A percentile compares a stretch with the other conserved stretches of the same genome.
Evolutionary conservation across 2,113 vertebrate genomes (phyloP).

Genomic region (Eira barbara): DNA sequence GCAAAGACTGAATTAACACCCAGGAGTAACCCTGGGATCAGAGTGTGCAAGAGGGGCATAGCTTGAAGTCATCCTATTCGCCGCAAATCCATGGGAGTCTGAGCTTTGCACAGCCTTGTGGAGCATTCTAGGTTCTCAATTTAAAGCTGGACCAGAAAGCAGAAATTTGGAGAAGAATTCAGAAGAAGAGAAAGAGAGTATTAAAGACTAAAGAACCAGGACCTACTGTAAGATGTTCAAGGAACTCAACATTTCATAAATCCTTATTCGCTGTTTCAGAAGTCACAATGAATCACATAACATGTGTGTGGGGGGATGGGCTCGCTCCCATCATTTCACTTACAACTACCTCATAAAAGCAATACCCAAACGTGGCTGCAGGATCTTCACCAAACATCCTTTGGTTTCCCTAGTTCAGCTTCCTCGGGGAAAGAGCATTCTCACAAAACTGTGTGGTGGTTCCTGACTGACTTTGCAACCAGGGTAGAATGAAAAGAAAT

Average conservation of each 20-base stretch:
- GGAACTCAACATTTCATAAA: not conserved
- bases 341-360: not conserved
- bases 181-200: conserved; percentile 7
- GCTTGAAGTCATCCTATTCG: not conserved
- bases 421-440: not conserved
- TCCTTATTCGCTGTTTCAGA: not conserved
- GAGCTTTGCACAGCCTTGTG: not conserved
- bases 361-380: not conserved
- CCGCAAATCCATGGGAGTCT: not conserved
- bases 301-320: not conserved
- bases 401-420: not conserved
- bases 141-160: not conserved
- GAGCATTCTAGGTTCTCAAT: not conserved
- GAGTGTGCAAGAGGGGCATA: not conserved
- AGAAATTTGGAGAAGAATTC: not conserved
- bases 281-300: not conserved
- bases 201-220: not conserved
- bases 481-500: not conserved
- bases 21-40: not conserved
- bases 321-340: not conserved
- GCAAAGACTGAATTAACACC: not conserved
- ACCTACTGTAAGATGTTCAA: not conserved
- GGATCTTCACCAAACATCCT: not conserved
- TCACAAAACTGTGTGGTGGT: not conserved
- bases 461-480: not conserved